These are phyloP conservation scores for Acanthurus lineatus DNA, from an alignment of 2,797 vertebrate species.

Conservation along the genomic window DNA sequence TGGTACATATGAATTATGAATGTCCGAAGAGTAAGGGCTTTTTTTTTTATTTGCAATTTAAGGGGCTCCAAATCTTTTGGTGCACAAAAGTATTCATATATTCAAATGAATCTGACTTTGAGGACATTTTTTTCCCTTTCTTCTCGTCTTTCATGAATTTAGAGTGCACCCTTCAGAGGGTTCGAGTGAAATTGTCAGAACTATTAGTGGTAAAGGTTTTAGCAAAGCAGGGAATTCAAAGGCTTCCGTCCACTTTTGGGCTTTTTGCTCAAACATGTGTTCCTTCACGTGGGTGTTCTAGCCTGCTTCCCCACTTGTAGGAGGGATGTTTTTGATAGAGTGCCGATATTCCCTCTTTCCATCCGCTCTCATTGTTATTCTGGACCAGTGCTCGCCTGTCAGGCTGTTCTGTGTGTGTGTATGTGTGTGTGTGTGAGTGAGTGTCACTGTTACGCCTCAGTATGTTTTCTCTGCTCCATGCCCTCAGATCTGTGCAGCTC, in stretches of 20 bases:
- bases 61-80: constrained; percentile 70
- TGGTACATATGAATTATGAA: constrained; percentile 75
- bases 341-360: constrained; percentile 28
- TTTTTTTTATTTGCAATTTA: constrained; percentile 72
- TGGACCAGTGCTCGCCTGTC: constrained; percentile 50
- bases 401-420: constrained; percentile 43
- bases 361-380: constrained; percentile 76
- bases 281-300: constrained; percentile 13
- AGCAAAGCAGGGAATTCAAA: constrained; percentile 17
- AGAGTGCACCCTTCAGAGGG: constrained; percentile 64
- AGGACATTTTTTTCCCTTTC: constrained; percentile 61
- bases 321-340: constrained; percentile 26
- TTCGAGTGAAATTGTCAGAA: constrained; percentile 40
- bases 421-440: constrained; percentile 21
- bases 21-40: constrained; percentile 55
- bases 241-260: constrained; percentile 17
- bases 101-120: constrained; percentile 78
- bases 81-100: constrained; percentile 81
- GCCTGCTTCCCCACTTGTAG: background rate
- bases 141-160: constrained; percentile 75
- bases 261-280: constrained; percentile 8
- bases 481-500: constrained; percentile 57
- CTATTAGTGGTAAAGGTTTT: constrained; percentile 56
- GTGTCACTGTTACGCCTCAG: constrained; percentile 55
- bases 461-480: constrained; percentile 49